These are phyloP conservation scores for Lytechinus pictus DNA, from an alignment of 35 echinoderm and acorn worm genomes.

Conservation along the genomic window DNA sequence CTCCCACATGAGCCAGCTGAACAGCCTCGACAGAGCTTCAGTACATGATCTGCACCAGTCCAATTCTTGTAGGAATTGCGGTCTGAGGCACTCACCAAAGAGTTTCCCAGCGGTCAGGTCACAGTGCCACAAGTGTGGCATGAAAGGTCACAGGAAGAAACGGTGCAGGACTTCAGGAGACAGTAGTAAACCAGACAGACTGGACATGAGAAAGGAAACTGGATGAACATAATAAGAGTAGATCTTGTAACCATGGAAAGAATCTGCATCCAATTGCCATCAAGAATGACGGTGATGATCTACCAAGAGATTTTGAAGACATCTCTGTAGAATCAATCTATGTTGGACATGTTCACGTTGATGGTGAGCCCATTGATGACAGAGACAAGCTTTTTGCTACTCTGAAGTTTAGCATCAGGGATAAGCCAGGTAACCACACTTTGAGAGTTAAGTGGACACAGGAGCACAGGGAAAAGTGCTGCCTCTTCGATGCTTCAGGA, in stretches of 20 bases:
- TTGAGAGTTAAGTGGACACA: constrained; percentile 50
- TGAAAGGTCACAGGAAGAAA: neutral
- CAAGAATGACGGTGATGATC: neutral
- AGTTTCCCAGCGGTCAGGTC: neutral
- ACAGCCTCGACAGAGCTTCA: neutral
- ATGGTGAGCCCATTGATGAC: neutral
- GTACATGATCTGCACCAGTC: too few species aligned
- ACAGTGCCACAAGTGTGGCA: neutral
- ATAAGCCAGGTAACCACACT: constrained; percentile 32
- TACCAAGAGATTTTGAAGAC: neutral
- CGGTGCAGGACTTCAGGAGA: neutral
- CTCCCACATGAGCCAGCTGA: neutral
- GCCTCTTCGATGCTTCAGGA: constrained; percentile 43
- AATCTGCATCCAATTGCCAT: neutral
- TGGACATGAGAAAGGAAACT: neutral
- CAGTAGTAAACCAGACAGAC: neutral
- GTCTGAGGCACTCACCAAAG: neutral
- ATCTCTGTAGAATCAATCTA: neutral
- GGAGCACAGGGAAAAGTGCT: constrained; percentile 50
- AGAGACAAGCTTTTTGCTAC: neutral
- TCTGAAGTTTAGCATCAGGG: constrained; percentile 23
- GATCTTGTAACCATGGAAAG: neutral
- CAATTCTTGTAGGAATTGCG: too few species aligned
- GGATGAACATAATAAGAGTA: neutral
- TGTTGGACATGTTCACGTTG: neutral